Conservation (phyloP, 2,113 vertebrate genomes). For the Lichenostomus cassidix region DNA sequence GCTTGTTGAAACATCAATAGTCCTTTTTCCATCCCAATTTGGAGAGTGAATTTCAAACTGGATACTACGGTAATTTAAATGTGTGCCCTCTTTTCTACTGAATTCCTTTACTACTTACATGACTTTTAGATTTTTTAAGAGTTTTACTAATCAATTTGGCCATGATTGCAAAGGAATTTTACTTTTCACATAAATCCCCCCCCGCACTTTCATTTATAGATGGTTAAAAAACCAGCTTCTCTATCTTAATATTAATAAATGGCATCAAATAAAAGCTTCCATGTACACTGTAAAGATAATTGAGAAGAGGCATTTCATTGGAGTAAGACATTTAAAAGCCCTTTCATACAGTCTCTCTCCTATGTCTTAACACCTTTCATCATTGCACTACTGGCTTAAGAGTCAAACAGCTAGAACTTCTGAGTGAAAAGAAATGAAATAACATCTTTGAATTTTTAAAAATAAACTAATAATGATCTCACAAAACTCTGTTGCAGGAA, state of each 20-base stretch:
- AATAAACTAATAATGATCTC: neutral
- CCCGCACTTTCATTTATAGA: neutral
- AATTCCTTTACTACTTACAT: neutral
- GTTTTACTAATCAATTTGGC: neutral
- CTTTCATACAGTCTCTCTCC: neutral
- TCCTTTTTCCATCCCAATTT: neutral
- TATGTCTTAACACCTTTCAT: neutral
- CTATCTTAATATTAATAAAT: neutral
- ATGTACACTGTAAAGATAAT: neutral
- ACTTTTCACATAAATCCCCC: neutral
- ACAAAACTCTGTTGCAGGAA: neutral
- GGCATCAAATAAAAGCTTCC: neutral
- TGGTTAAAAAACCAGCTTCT: neutral
- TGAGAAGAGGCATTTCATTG: neutral
- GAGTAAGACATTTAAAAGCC: neutral
- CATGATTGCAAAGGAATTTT: neutral
- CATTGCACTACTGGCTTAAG: neutral
- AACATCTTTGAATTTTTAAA: neutral
- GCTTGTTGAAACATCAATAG: neutral
- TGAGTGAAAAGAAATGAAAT: neutral
- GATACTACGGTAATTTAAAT: neutral
- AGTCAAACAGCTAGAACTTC: neutral
- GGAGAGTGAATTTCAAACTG: neutral
- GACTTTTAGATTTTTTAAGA: neutral
- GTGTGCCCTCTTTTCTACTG: rapidly evolving